These are phyloP conservation scores for Triplophysa bombifrons DNA, from an alignment of 2,797 vertebrate genomes.

Conservation along the genomic window DNA sequence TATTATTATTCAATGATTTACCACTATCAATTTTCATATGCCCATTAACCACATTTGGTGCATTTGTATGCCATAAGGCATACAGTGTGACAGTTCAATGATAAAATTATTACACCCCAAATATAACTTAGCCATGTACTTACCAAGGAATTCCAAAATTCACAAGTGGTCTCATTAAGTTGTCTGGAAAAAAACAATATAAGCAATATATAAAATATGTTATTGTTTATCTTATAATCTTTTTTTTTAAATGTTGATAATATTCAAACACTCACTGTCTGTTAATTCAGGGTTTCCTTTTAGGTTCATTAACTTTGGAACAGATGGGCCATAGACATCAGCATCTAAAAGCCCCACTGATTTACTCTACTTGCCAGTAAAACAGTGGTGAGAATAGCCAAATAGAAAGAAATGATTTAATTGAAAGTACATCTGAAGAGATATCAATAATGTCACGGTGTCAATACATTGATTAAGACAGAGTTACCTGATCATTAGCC, in stretches of 20 bases:
- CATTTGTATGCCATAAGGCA: neutral
- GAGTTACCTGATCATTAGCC: conserved; percentile 84
- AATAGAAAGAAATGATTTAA: neutral
- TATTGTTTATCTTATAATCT: neutral
- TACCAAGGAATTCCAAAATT: conserved; percentile 95
- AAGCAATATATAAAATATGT: neutral
- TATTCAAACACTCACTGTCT: conserved; percentile 76
- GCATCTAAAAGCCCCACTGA: conserved; percentile 90
- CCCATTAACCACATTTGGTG: neutral
- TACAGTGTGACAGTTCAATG: neutral
- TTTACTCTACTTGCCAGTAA: conserved; percentile 73
- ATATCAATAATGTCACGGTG: neutral
- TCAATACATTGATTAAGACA: neutral
- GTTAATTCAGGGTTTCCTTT: conserved; percentile 91
- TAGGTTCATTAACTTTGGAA: conserved; percentile 97
- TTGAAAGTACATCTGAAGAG: neutral
- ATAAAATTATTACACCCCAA: neutral
- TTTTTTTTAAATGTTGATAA: neutral
- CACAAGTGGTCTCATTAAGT: conserved; percentile 90
- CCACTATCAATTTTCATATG: neutral
- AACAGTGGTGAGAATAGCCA: neutral
- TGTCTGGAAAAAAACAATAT: conserved; percentile 75
- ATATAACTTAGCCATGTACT: conserved; percentile 63
- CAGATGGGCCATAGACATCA: conserved; percentile 91
- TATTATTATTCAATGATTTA: neutral